Conservation (phyloP, 2,888 invertebrate genomes). For the Chorisops tibialis region DNA sequence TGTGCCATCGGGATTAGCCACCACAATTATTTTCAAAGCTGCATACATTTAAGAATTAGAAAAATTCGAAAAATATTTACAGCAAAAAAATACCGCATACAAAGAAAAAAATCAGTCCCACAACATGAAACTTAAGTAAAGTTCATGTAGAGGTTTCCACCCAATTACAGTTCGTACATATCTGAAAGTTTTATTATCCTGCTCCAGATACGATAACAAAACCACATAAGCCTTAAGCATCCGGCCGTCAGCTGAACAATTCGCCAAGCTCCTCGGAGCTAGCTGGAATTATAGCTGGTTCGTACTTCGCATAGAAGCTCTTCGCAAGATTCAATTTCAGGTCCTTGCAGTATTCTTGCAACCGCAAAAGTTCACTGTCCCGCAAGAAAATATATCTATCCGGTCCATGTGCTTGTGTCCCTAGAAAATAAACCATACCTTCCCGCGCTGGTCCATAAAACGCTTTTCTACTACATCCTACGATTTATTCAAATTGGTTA, state of each 20-base stretch:
- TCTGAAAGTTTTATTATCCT: slow-evolving; percentile 18
- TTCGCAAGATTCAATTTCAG: slow-evolving; percentile 14
- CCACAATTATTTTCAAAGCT: too few species aligned
- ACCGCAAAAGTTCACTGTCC: slow-evolving; percentile 17
- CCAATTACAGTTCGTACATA: slow-evolving; percentile 22
- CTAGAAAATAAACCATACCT: background rate
- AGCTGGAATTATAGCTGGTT: slow-evolving; percentile 11
- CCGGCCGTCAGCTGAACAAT: slow-evolving; percentile 15
- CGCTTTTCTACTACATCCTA: slow-evolving; percentile 18
- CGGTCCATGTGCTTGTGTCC: background rate
- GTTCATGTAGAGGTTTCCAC: slow-evolving; percentile 13
- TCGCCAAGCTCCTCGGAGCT: slow-evolving; percentile 6
- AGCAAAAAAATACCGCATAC: too few species aligned
- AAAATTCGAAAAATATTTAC: too few species aligned
- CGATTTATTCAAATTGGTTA: slow-evolving; percentile 32
- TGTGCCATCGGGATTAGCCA: too few species aligned
- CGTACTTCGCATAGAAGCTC: slow-evolving; percentile 2
- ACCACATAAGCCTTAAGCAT: slow-evolving; percentile 16
- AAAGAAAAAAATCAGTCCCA: too few species aligned
- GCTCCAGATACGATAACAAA: slow-evolving; percentile 22
- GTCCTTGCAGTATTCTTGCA: slow-evolving; percentile 12
- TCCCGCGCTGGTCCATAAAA: background rate
- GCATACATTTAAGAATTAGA: too few species aligned
- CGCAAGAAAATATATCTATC: slow-evolving; percentile 1
- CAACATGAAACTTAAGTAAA: too few species aligned